Base-by-base conservation (phyloP, 1,140 invertebrate genomes). In the Helicoverpa armigera region DNA sequence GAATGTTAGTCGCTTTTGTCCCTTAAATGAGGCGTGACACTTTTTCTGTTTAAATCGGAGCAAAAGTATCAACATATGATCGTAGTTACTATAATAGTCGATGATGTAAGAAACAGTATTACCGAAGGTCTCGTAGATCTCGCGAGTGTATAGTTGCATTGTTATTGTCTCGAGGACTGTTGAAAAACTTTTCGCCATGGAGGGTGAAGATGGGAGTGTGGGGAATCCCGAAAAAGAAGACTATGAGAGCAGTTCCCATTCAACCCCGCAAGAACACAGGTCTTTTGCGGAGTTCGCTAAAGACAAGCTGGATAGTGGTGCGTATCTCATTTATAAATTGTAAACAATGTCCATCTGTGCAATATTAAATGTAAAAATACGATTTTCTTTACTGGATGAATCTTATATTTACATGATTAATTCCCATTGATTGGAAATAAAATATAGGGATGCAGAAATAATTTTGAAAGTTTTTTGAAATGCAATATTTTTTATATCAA, bases 261-360 rank as follows among this genome's bases (percentile, higher is more conserved):
- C 94, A 50, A 91, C 93, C 29, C 94, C 93, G 10, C 91, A 94
- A 82, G 94, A 95, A 86, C 92, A 94, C 81, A 93, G 88, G 79
- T 93, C 92, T 80, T 95, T 95, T 82, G 90, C 94, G 43, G 94
- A 95, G 86, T 93, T 94, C 81, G 94, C 94, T 35, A 95, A 94
- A 86, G 94, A 95, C 83, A 95, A 95, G 82, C 81, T 95, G 61
- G 94, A 95, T 85, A 95, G 94, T 65, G 92, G 94, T 95, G 87
- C 91, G 88, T 83, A 61, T 77, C 4, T 73, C 12, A 23, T 72
- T 29, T 51, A 9, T 3, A 53, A 51, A 11, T 51, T 53, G 50
- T 54, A 72, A 72, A 51, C 50, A 53, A 0, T 54, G 50, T 11
- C 13, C 3, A 54, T 14, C n/a, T 63, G 10, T 35, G 23, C 10